A percentile compares a stretch with the other conserved stretches of the same genome.
Evolutionary conservation across 2,888 invertebrate genomes (phyloP).

Genomic region (Metopia argyrocephala): DNA sequence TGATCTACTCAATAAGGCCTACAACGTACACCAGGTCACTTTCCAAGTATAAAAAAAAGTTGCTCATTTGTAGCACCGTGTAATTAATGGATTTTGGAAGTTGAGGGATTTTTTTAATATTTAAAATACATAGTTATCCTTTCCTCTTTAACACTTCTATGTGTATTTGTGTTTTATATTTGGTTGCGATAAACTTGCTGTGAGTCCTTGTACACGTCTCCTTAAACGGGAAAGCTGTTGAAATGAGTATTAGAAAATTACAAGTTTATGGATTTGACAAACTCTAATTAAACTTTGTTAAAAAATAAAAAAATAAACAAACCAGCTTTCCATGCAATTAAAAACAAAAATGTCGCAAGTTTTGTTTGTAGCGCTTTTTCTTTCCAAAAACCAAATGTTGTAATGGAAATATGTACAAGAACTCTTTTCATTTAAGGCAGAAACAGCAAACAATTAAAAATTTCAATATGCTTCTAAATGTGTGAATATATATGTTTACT

Average conservation of each 20-base stretch:
- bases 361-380: conserved; percentile 3
- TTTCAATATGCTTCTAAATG: neutral
- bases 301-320: conserved; percentile 20
- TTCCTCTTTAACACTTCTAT: conserved; percentile 14
- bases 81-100: neutral
- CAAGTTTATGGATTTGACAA: conserved; percentile 28
- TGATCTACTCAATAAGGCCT: no score
- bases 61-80: no score
- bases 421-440: conserved; percentile 39
- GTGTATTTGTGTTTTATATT: conserved; percentile 45
- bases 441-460: conserved; percentile 3
- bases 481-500: conserved; percentile 15
- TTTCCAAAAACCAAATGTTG: neutral
- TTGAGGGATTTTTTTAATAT: conserved; percentile 9
- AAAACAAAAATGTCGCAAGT: neutral
- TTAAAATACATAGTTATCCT: conserved; percentile 9
- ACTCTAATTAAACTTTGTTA: neutral
- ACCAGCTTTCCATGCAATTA: conserved; percentile 45
- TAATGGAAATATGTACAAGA: conserved; percentile 47
- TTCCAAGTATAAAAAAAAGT: no score
- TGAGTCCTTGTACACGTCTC: conserved; percentile 75
- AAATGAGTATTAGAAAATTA: conserved; percentile 50
- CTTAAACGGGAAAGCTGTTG: conserved; percentile 69
- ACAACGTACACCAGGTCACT: no score
- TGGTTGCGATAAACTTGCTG: conserved; percentile 67